Evolutionary conservation across 2,797 vertebrate genomes (phyloP).

Genomic region (Spheniscus humboldti): DNA sequence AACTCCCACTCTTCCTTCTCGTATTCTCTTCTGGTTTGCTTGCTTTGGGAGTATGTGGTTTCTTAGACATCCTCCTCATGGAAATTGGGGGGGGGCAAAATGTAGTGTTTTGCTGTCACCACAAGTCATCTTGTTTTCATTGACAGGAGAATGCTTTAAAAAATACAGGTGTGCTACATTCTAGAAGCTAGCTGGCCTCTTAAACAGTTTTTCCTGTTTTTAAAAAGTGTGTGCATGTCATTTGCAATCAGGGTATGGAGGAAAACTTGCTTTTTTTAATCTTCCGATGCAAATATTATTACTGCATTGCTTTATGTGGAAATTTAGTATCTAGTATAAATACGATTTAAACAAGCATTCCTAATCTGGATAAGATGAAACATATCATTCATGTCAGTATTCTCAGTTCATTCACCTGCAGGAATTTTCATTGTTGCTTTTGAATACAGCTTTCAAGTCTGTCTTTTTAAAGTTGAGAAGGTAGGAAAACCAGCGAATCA

Average conservation of each 20-base stretch:
- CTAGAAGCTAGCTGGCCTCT: neutral
- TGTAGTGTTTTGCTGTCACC: neutral
- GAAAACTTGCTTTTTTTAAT: neutral
- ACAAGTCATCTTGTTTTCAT: neutral
- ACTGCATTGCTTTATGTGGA: neutral
- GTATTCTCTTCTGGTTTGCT: neutral
- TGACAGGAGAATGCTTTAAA: neutral
- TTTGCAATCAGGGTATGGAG: neutral
- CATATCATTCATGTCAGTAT: neutral
- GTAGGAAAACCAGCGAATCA: neutral
- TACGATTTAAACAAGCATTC: neutral
- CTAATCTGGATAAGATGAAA: neutral
- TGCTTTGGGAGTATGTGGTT: neutral
- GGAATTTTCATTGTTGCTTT: neutral
- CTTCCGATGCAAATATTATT: neutral
- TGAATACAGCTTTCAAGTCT: neutral
- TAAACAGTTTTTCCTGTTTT: neutral
- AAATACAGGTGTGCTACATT: neutral
- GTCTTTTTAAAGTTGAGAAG: neutral
- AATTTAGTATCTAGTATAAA: neutral
- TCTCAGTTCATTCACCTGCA: neutral
- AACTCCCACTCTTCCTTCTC: neutral
- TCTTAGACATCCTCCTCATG: neutral
- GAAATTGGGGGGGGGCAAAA: neutral
- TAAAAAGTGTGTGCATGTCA: rapidly evolving